Evolutionary conservation across 1,140 invertebrate genomes (phyloP), one percentile per base, ranked within the genome.

Genomic region (Dendroctonus ponderosae): DNA sequence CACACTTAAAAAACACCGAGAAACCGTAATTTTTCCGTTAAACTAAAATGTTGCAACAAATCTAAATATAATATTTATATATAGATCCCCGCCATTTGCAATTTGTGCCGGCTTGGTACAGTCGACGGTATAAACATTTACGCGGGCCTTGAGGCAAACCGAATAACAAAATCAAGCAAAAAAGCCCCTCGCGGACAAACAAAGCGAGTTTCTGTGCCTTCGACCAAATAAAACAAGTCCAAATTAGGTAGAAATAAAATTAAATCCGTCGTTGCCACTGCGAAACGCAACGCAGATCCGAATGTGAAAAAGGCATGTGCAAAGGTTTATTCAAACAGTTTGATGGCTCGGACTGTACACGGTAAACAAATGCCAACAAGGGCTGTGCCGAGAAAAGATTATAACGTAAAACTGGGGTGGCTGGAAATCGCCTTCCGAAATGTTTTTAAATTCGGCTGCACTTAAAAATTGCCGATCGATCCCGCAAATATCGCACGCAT

Each of bases 61-160:
- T 74, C 71, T 71, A 75, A 72, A 72, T 71, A 71, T 71, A 71
- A 75, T 73, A 72, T 73, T 75, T 75, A 75, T 75, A 73, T 75
- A 75, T 75, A 75, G 72, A 72, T 60, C 62, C 58, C 67, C 70
- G 73, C 73, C 73, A 75, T 75, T 75, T 73, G 73, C 69, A 72
- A 75, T 71, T 66, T 65, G 64, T 70, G 67, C 72, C 73, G 72
- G 73, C 72, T 72, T 72, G 72, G 70, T 75, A 75, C 73, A 75
- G 46, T 75, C 72, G 41, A 15, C 11, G 43, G 14, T 38, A 68
- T 62, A 71, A 70, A 66, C 66, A 59, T 57, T 51, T 44, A 50
- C 26, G 14, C 58, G 50, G 63, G 12, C 63, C 41, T 14, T 44
- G 12, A 14, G 46, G 26, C 26, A 26, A 50, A 61, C 46, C 26